Evolutionary conservation across 1,140 invertebrate species (phyloP), one percentile per base, ranked within the genome.

Genomic region (Cepaea nemoralis): DNA sequence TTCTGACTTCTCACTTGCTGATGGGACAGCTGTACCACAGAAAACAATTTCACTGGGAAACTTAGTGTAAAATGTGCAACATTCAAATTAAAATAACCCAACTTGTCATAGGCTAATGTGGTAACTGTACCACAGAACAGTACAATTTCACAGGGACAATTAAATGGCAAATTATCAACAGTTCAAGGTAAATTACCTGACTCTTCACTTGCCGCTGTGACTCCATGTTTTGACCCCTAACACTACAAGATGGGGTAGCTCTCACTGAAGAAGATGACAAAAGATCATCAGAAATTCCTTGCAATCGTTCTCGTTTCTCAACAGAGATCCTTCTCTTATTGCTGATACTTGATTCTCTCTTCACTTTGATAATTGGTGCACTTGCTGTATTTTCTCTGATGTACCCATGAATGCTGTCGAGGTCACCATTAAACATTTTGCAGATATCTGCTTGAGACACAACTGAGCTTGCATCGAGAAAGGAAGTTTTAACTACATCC

Each of bases 231-330:
- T 69, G 66, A 35, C 66, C 6, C 1, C 22, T 5, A 70, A 37
- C 35, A 24, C 24, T 70, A 31, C 19, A 40, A 14, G 69, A 1
- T 75, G 19, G 8, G 12, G 73, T 75, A 1, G 16, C 19, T 35
- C 24, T 39, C 0, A 39, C 45, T 77, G 75, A 55, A 39, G 75
- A 63, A 6, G 22, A 50, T 12, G 42, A 42, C 42, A 80, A 6
- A 10, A 80, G 48, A 67, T 80, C 78, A 80, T 80, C 78, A 31
- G 78, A 80, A 6, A 80, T 42, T 19, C 78, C 78, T 73, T 73
- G 78, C 0, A 80, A 48, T 3, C 78, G 39, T 31, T 80, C 78
- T 31, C 78, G 48, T 35, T 80, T 80, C 48, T 80, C 78, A 16
- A 80, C 16, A 27, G 67, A 67, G 22, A 71, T 69, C n/a, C 66